Conservation (phyloP, 2,113 vertebrate genomes). For the Embiotoca jacksoni region DNA sequence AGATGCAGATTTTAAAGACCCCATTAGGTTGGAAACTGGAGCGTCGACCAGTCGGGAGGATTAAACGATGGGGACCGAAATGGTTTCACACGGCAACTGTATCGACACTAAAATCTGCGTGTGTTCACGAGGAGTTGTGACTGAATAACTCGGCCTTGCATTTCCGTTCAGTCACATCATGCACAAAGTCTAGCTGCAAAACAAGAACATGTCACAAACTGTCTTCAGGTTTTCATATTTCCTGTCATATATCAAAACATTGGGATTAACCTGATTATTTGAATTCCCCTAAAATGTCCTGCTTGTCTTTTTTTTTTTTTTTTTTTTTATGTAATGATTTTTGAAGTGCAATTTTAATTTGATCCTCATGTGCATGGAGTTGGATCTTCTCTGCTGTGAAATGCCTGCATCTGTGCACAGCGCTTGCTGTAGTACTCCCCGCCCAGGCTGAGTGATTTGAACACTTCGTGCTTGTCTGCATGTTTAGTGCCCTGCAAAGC, state of each 20-base stretch:
- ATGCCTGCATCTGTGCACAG: constrained; percentile 60
- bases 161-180: constrained; percentile 43
- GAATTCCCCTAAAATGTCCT: constrained; percentile 40
- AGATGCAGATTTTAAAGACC: constrained; percentile 28
- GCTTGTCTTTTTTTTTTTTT: constrained; percentile 16
- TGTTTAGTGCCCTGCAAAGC: constrained; percentile 63
- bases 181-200: constrained; percentile 44
- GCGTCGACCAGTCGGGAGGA: neutral
- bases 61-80: constrained; percentile 4
- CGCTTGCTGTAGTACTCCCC: constrained; percentile 52
- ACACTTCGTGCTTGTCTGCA: constrained; percentile 61
- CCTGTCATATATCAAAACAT: constrained; percentile 38
- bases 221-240: constrained; percentile 32
- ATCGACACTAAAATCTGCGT: constrained; percentile 11
- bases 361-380: constrained; percentile 54
- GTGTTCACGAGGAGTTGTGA: constrained; percentile 11
- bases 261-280: constrained; percentile 25
- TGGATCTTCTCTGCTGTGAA: constrained; percentile 65
- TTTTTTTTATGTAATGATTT: constrained; percentile 29
- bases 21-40: constrained; percentile 14
- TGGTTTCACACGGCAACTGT: constrained; percentile 33
- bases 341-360: constrained; percentile 73
- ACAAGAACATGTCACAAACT: constrained; percentile 21
- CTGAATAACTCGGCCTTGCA: constrained; percentile 36
- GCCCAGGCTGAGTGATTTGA: constrained; percentile 37